Base-by-base conservation (phyloP, 2,888 invertebrate species). In the Onthophagus sagittarius region DNA sequence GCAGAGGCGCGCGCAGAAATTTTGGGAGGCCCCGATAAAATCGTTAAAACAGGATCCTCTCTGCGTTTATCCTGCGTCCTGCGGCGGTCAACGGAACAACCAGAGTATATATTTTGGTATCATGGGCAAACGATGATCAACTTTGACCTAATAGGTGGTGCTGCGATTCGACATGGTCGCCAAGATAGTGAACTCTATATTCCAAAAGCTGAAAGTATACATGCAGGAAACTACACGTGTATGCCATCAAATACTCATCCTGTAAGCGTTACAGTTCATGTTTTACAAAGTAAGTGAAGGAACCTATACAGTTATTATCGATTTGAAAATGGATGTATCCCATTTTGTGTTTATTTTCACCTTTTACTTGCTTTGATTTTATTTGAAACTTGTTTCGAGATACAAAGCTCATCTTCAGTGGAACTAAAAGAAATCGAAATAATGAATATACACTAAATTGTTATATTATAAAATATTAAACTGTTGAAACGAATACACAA, bases 121-220 rank as follows among this genome's bases (percentile, higher is more conserved):
- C 94, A 94, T 83, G 92, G 92, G 82, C 92, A 91, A 80, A 88
- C 92, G 78, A 94, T 95, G 93, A 94, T 95, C 82, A 95, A 95
- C 85, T 95, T 94, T 82, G 94, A 95, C 83, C 83, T 90, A 69
- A 92, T 88, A 86, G 69, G 89, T 85, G 81, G 90, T 86, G 79
- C 88, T 84, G 84, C 89, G 85, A 86, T 88, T 63, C 83, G 86
- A 70, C 85, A 86, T 73, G 85, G 86, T 63, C 83, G 86, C 62
- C 84, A 86, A 76, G 86, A 85, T 70, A 88, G 87, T 77, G 87
- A 87, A 77, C 82, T 88, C 78, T 84, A 87, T 72, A 85, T 88
- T 75, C 85, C 85, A 75, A 85, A 84, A 77, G 87, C 87, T 13
- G 89, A 90, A 77, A 88, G 86, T 80, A 82, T 86, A 69, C 92